A percentile compares a stretch with the other conserved stretches of the same genome.
Conservation (phyloP, 2,797 vertebrate genomes). For the Balearica regulorum region DNA sequence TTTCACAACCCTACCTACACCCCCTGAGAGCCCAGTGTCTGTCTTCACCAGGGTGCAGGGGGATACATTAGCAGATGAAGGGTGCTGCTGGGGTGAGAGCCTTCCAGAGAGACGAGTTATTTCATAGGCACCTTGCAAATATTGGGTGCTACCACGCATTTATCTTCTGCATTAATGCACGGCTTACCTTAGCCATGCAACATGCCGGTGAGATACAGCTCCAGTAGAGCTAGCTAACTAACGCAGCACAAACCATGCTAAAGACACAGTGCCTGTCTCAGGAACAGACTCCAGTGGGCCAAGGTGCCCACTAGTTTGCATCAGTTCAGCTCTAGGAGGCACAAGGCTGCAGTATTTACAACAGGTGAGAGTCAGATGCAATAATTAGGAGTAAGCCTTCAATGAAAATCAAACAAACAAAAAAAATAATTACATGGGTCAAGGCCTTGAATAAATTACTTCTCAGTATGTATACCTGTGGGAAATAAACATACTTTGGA, state of each 20-base stretch:
- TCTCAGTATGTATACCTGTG: not conserved
- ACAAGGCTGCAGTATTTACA: not conserved
- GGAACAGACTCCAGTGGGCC: not conserved
- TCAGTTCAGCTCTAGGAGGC: not conserved
- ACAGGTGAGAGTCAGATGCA: not conserved
- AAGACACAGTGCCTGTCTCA: not conserved
- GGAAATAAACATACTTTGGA: not conserved
- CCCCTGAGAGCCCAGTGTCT: not conserved
- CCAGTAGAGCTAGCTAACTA: not conserved
- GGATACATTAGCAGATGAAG: fast-evolving
- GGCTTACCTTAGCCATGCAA: not conserved
- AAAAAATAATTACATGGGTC: not conserved
- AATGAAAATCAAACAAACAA: not conserved
- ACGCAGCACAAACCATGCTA: not conserved
- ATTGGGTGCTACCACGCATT: not conserved
- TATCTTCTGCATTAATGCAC: not conserved
- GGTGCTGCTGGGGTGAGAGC: not conserved
- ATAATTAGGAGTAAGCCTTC: not conserved
- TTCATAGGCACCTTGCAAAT: not conserved
- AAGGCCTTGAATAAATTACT: not conserved
- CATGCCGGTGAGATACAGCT: not conserved
- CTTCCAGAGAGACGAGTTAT: not conserved
- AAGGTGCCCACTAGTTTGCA: not conserved
- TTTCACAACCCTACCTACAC: not conserved
- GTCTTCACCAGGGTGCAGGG: not conserved